These are phyloP conservation scores for Chrysoperla carnea DNA, from an alignment of 1,140 invertebrate species.

Conservation along the genomic window DNA sequence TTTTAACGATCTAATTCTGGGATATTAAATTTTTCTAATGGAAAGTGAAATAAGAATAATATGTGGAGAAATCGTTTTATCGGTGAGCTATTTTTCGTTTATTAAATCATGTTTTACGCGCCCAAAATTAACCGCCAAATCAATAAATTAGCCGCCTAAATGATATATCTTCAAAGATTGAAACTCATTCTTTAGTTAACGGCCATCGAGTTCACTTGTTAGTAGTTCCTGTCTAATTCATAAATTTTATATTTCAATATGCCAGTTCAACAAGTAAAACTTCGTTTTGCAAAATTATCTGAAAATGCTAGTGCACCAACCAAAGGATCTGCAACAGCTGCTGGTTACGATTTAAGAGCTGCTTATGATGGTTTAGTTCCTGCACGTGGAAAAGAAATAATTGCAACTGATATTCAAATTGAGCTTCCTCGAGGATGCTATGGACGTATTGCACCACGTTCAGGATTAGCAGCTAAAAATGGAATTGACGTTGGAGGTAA, in stretches of 20 bases:
- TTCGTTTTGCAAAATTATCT: conserved; percentile 60
- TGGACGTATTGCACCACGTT: conserved; percentile 89
- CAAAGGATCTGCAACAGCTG: conserved; percentile 69
- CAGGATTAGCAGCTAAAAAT: conserved; percentile 87
- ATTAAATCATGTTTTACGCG: no score
- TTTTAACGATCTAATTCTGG: no score
- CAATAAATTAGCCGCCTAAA: no score
- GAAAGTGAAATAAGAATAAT: no score
- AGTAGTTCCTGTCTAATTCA: no score
- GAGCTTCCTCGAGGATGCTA: conserved; percentile 78
- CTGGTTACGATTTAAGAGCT: conserved; percentile 84
- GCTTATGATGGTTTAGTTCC: conserved; percentile 75
- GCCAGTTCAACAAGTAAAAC: conserved; percentile 13
- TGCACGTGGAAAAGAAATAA: conserved; percentile 63
- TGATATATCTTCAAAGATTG: no score
- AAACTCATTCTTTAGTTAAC: no score
- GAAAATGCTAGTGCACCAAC: conserved; percentile 63
- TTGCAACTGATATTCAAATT: conserved; percentile 86
- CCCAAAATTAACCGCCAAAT: no score
- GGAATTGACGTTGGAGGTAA: conserved; percentile 88
- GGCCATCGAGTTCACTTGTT: no score
- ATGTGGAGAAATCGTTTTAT: no score
- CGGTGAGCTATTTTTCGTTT: no score
- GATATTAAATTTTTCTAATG: no score
- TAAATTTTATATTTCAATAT: conserved; percentile 5